These are phyloP conservation scores for Bombus huntii DNA, from an alignment of 1,140 invertebrate species.

Conservation along the genomic window DNA sequence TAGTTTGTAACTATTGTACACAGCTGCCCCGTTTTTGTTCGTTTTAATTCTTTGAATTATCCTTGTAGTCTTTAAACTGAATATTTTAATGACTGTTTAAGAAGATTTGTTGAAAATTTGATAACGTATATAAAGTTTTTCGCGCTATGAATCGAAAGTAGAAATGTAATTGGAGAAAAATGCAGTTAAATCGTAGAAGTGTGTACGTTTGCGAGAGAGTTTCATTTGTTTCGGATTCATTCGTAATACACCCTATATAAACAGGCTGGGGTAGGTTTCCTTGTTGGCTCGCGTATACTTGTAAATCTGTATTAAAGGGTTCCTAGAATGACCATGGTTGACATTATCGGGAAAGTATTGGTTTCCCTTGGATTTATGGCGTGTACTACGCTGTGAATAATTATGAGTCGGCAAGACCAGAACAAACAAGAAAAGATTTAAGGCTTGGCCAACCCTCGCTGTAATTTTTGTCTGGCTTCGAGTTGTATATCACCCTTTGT, in stretches of 20 bases:
- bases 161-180: not conserved
- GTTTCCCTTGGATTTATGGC: constrained; percentile 49
- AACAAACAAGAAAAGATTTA: constrained; percentile 49
- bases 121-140: not conserved
- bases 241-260: constrained; percentile 34
- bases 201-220: not conserved
- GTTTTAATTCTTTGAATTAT: not conserved
- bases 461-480: constrained; percentile 3
- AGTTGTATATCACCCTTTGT: not conserved
- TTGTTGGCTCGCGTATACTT: constrained; percentile 12
- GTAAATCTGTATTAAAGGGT: constrained; percentile 53
- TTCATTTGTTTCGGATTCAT: not conserved
- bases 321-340: constrained; percentile 43
- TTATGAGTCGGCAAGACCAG: constrained; percentile 37
- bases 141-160: not conserved
- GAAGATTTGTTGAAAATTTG: not conserved
- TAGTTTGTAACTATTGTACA: not conserved
- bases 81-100: not conserved
- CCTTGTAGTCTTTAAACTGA: too few relatives aligned
- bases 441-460: not conserved
- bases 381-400: constrained; percentile 40
- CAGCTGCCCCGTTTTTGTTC: too few relatives aligned
- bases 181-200: not conserved
- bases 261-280: constrained; percentile 18
- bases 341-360: constrained; percentile 56